These are phyloP conservation scores for Apolygus lucorum DNA, from an alignment of 1,140 invertebrate genomes.

Conservation along the genomic window DNA sequence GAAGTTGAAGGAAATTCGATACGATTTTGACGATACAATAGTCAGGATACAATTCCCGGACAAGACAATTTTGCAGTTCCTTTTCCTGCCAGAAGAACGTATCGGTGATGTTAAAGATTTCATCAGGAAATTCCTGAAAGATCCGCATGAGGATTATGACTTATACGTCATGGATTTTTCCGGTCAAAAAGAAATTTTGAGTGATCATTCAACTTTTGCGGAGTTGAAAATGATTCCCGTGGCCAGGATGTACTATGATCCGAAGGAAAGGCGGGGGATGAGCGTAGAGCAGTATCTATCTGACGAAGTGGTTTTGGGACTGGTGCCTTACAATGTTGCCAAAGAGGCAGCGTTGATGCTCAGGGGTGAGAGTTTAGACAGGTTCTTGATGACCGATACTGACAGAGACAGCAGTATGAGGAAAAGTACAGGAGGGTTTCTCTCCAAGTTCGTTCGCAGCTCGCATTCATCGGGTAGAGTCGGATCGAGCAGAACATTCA, in stretches of 20 bases:
- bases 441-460: not conserved
- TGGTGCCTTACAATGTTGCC: not conserved
- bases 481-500: no score
- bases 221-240: not conserved
- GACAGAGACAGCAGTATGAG: not conserved
- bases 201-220: not conserved
- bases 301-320: not conserved
- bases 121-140: slow-evolving; percentile 6
- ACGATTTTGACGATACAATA: slow-evolving; percentile 1
- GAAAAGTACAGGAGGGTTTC: not conserved
- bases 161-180: not conserved
- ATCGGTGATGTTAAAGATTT: slow-evolving; percentile 15
- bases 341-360: not conserved
- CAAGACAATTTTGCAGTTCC: not conserved
- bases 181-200: not conserved
- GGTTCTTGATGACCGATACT: not conserved
- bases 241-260: not conserved
- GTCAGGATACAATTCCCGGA: slow-evolving; percentile 8
- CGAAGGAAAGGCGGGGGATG: not conserved
- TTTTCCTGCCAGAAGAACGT: slow-evolving; percentile 15
- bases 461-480: not conserved
- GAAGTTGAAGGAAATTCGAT: slow-evolving; percentile 2
- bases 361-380: not conserved
- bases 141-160: slow-evolving; percentile 1
- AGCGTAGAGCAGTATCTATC: not conserved